Evolutionary conservation across 1,140 invertebrate genomes (phyloP).

Genomic region (Pseudobourletiella spinata): DNA sequence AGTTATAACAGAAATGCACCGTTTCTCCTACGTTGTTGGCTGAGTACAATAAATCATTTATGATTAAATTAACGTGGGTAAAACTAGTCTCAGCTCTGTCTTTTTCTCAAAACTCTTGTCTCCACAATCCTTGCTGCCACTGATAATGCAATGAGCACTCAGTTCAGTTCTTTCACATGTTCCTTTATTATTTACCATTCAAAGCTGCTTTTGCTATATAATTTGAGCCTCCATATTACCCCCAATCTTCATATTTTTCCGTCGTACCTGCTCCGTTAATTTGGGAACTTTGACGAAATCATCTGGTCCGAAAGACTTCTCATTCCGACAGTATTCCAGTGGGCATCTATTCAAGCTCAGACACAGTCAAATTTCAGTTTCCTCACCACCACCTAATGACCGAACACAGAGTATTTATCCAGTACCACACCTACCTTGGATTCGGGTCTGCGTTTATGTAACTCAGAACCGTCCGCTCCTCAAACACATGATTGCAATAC

Average conservation of each 20-base stretch:
- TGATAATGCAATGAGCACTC: too few relatives aligned
- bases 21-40: not conserved
- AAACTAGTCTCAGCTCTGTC: too few relatives aligned
- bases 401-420: too few relatives aligned
- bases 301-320: not conserved
- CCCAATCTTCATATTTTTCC: too few relatives aligned
- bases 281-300: conserved; percentile 16
- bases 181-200: too few relatives aligned
- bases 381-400: too few relatives aligned
- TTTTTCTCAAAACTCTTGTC: too few relatives aligned
- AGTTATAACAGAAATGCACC: conserved; percentile 4
- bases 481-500: conserved; percentile 29
- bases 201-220: too few relatives aligned
- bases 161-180: too few relatives aligned
- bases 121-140: too few relatives aligned
- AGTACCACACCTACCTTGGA: conserved; percentile 16
- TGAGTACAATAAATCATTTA: conserved; percentile 3
- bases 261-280: conserved; percentile 19
- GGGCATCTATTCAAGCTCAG: conserved; percentile 22
- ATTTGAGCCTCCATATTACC: too few relatives aligned
- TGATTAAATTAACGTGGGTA: too few relatives aligned
- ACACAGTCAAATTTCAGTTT: not conserved
- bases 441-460: conserved; percentile 16
- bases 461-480: conserved; percentile 7
- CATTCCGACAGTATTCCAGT: conserved; percentile 17